These are phyloP conservation scores for Halcyon smyrnensis DNA, from an alignment of 2,797 vertebrate genomes.

Conservation along the genomic window DNA sequence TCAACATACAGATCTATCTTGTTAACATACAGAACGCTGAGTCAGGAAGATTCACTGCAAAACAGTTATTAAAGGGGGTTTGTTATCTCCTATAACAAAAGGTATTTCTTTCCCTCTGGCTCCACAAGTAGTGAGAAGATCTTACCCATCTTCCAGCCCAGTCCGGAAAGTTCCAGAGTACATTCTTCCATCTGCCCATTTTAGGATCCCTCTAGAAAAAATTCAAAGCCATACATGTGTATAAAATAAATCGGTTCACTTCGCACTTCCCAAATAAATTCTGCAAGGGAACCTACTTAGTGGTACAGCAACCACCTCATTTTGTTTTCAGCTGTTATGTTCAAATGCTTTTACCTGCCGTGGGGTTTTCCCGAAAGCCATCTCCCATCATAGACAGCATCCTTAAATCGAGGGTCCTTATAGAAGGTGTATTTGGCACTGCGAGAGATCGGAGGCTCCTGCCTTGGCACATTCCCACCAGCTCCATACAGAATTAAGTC, in stretches of 20 bases:
- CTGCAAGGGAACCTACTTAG: background rate
- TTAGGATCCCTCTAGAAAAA: constrained; percentile 87
- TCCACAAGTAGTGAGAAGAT: background rate
- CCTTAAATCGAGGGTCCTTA: constrained; percentile 93
- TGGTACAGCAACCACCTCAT: background rate
- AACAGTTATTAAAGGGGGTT: background rate
- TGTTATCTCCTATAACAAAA: background rate
- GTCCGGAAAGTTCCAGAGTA: constrained; percentile 93
- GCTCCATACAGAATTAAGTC: constrained; percentile 72
- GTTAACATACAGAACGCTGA: background rate
- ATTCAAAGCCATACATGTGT: background rate
- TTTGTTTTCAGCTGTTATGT: background rate
- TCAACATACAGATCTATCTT: background rate
- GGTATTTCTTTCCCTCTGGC: background rate
- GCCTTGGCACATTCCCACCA: constrained; percentile 78
- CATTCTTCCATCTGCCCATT: constrained; percentile 91
- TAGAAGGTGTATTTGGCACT: constrained; percentile 94
- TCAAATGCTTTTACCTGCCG: constrained; percentile 85
- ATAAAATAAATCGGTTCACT: background rate
- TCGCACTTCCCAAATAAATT: background rate
- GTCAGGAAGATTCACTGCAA: background rate
- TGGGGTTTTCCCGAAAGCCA: constrained; percentile 94
- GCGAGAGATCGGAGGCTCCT: constrained; percentile 91
- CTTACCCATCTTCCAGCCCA: constrained; percentile 95
- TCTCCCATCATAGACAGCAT: constrained; percentile 89